Base-by-base conservation (phyloP, 1,140 invertebrate genomes). In the Lordiphosa collinella region DNA sequence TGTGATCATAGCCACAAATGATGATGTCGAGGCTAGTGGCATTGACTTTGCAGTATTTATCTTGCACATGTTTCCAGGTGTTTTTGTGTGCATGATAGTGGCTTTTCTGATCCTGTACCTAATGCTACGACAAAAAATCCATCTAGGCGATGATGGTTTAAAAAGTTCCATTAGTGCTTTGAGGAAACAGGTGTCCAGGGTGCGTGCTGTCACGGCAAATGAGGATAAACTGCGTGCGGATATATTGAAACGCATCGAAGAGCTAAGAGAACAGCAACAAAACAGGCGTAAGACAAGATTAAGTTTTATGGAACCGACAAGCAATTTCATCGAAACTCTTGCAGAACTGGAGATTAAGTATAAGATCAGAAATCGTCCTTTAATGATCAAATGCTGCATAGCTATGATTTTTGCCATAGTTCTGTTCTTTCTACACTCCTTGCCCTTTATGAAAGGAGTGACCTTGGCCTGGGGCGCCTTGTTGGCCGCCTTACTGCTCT, bases 1-100 rank as follows among this genome's bases (percentile, higher is more conserved):
- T 87, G 95, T 96, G 10, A 96, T 97, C 47, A 95, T 97, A 38
- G 93, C 94, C 1, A 93, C 93, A 0, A 94, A 95, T 87, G 72
- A 86, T 6, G 90, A 91, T 35, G 91, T 96, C 7, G 74, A 91
- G 2, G 87, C 90, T 37, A 90, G 91, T 50, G 94, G 94, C 4
- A 91, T 97, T n/a, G 92, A 93, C 54, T 97, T 97, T 88, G 89
- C 91, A 2, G 91, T 85, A 0, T 97, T 97, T 87, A 93, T 93
- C 0, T 25, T 93, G 0, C 95, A 97, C 86, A 95, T 96, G 94
- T 89, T 92, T 1, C 86, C 94, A 1, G 95, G 94, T 0, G 92
- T 95, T 0, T 12, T 95, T 1, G 54, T 95, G 0, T 92, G 93
- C 0, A 69, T 92, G 10, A 32, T 93, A 0, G 91, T 92, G 1